Evolutionary conservation across 2,797 vertebrate species (phyloP).

Genomic region (Micropoecilia bifurca): DNA sequence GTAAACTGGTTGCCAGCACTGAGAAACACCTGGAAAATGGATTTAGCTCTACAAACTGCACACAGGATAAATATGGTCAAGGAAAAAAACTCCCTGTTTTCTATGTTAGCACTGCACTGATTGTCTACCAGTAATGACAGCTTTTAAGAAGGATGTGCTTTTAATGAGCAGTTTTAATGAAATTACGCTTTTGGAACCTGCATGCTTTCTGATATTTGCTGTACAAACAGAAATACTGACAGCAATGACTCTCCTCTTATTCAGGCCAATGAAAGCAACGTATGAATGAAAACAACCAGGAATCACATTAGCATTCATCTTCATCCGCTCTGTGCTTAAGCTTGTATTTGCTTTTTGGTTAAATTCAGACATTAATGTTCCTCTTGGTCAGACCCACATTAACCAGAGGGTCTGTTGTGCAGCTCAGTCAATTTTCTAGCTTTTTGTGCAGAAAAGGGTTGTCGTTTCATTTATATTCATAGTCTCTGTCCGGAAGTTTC

Average conservation of each 20-base stretch:
- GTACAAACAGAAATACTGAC: background rate
- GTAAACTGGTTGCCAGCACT: background rate
- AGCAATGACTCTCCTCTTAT: background rate
- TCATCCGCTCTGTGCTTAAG: background rate
- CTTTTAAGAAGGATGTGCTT: constrained; percentile 19
- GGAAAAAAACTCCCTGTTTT: background rate
- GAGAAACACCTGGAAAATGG: constrained; percentile 3
- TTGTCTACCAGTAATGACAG: constrained; percentile 8
- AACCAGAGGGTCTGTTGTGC: background rate
- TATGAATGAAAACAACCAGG: background rate
- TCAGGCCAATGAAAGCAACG: background rate
- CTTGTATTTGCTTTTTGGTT: background rate
- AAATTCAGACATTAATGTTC: background rate
- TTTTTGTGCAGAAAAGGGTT: background rate
- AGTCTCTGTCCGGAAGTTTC: background rate
- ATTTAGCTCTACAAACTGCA: background rate
- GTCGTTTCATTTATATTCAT: constrained; percentile 1
- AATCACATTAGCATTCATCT: background rate
- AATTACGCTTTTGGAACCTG: background rate
- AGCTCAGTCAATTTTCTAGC: background rate
- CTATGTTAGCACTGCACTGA: background rate
- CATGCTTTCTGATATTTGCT: background rate
- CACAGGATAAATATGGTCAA: constrained; percentile 18
- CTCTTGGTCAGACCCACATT: background rate
- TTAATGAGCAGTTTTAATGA: constrained; percentile 23